Evolutionary conservation across 2,888 invertebrate genomes (phyloP), one percentile per base, ranked within the genome.

Genomic region (Ochlodes sylvanus): DNA sequence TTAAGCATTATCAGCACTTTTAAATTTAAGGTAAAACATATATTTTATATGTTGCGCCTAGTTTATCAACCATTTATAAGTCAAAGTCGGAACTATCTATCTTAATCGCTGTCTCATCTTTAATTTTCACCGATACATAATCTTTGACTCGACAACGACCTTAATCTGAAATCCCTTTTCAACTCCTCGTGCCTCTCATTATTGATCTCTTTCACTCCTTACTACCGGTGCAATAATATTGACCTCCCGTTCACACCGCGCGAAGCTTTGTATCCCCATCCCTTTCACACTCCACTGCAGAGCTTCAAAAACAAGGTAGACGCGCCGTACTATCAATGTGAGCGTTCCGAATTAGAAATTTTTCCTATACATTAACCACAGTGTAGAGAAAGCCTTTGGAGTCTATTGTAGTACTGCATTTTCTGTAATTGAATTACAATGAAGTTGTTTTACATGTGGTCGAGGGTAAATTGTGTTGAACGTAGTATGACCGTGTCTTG

Each of bases 161-260:
- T 93, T 93, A 93, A 93, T 93, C 92, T 93, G 92, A 92, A 93
- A 93, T 93, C 92, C 92, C 92, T 93, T 93, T 93, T 92, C 92
- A 92, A 93, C 92, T 92, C 92, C 88, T 92, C 92, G 91, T 89
- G 89, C 88, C 87, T 90, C 92, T 92, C 92, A 92, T 92, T 93
- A 93, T 93, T 91, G 92, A 93, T 93, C 92, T 93, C 92, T 93
- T 93, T 93, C 92, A 92, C 92, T 93, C 92, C 91, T 93, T 90
- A 90, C 92, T 91, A 92, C 92, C 92, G 92, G 92, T 93, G 92
- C 92, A 93, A 92, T 92, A 90, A 87, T 86, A 83, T 77, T 71
- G 63, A 77, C 75, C 70, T 86, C 87, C 77, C 85, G 71, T 76
- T 90, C 81, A 50, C 64, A 68, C 82, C 32, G 69, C 50, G 27